Conservation (phyloP, 2,888 invertebrate genomes). For the Chloromyia formosa region DNA sequence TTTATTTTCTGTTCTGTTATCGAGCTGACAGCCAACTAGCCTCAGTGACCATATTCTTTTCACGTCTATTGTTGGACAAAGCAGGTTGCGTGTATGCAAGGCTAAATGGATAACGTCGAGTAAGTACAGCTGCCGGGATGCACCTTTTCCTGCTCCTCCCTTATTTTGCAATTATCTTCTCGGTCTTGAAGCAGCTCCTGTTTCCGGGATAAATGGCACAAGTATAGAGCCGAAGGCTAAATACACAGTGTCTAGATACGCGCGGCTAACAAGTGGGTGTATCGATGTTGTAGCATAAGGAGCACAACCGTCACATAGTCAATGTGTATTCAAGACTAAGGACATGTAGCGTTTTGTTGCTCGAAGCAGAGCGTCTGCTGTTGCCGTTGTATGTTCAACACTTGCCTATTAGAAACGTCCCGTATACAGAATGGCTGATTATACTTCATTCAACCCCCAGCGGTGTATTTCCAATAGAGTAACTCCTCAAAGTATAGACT, state of each 20-base stretch:
- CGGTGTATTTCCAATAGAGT: constrained; percentile 12
- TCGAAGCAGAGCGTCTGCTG: too few relatives aligned
- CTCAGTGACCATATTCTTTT: constrained; percentile 20
- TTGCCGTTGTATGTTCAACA: too few relatives aligned
- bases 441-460: background rate
- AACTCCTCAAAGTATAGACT: background rate
- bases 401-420: background rate
- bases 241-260: background rate
- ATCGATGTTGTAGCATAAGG: background rate
- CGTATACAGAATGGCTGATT: background rate
- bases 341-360: too few relatives aligned
- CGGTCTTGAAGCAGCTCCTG: background rate
- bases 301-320: background rate
- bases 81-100: constrained; percentile 11
- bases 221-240: background rate
- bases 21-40: background rate
- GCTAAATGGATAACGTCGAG: background rate
- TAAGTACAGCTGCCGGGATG: background rate
- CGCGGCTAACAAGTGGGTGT: constrained; percentile 1
- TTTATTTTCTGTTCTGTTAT: background rate
- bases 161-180: constrained; percentile 27
- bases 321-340: too few relatives aligned
- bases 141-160: background rate
- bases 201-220: constrained; percentile 5
- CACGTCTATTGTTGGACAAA: constrained; percentile 21